Evolutionary conservation across 2,888 invertebrate genomes (phyloP).

Genomic region (Tipula confusa): DNA sequence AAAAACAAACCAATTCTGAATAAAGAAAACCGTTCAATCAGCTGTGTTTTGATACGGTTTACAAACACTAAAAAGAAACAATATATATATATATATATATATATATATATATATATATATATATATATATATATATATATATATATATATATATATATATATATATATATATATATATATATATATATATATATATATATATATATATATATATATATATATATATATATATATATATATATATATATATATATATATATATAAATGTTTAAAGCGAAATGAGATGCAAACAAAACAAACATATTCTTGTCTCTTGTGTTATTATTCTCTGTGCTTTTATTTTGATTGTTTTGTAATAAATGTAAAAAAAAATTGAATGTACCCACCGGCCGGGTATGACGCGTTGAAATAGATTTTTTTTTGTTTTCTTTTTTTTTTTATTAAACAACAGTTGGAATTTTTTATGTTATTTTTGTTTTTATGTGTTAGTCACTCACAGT

Average conservation of each 20-base stretch:
- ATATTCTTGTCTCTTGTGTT: not conserved
- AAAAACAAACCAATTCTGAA: not conserved
- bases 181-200: too few species aligned
- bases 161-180: too few species aligned
- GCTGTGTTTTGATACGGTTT: slow-evolving; percentile 26
- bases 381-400: slow-evolving; percentile 28
- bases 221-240: not conserved
- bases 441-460: slow-evolving; percentile 29
- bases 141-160: too few species aligned
- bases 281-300: slow-evolving; percentile 26
- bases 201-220: not conserved
- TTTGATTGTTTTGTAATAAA: not conserved
- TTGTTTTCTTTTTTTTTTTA: not conserved
- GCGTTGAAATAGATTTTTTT: not conserved
- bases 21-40: slow-evolving; percentile 29
- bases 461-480: not conserved
- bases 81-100: not conserved
- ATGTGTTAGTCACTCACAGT: slow-evolving; percentile 26
- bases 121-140: too few species aligned
- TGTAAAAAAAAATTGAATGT: not conserved
- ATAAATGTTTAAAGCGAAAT: not conserved
- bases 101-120: too few species aligned
- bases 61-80: not conserved
- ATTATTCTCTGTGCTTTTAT: not conserved
- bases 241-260: not conserved